Evolutionary conservation across 1,140 invertebrate genomes (phyloP).

Genomic region (Micrasema longulum): DNA sequence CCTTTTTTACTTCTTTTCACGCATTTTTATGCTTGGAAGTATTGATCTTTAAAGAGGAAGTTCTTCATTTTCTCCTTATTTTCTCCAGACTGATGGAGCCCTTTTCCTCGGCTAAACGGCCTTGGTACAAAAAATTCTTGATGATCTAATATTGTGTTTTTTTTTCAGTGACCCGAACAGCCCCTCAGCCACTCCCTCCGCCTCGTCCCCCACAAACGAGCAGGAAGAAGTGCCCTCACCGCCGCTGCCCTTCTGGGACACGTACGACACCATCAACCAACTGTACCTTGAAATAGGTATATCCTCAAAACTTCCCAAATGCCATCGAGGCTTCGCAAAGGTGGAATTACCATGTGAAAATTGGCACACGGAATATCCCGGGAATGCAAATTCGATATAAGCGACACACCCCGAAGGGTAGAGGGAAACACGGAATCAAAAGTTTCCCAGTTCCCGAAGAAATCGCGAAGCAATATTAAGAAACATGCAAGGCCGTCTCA

Average conservation of each 20-base stretch:
- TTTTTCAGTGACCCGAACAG: slow-evolving; percentile 76
- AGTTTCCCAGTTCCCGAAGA: too few relatives aligned
- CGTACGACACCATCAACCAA: slow-evolving; percentile 90
- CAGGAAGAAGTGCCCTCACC: slow-evolving; percentile 52
- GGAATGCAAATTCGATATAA: slow-evolving; percentile 9
- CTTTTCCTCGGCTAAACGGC: too few relatives aligned
- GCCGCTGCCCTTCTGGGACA: slow-evolving; percentile 83
- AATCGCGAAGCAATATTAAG: too few relatives aligned
- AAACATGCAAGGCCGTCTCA: too few relatives aligned
- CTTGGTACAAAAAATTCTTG: too few relatives aligned
- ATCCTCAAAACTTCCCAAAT: slow-evolving; percentile 46
- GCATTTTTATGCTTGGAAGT: too few relatives aligned
- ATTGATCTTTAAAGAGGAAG: too few relatives aligned
- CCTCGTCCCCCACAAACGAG: slow-evolving; percentile 58
- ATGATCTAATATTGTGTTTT: too few relatives aligned
- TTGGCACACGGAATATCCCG: slow-evolving; percentile 12
- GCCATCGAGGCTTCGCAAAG: neutral
- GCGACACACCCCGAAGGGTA: neutral
- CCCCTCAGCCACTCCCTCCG: neutral
- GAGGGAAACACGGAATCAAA: too few relatives aligned
- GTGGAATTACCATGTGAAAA: slow-evolving; percentile 21
- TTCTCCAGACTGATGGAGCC: too few relatives aligned
- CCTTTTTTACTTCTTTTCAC: too few relatives aligned
- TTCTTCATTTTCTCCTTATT: too few relatives aligned
- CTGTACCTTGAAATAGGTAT: slow-evolving; percentile 86